A percentile compares a stretch with the other conserved stretches of the same genome.
Conservation (phyloP, 2,888 invertebrate species). For the Apoderus coryli region DNA sequence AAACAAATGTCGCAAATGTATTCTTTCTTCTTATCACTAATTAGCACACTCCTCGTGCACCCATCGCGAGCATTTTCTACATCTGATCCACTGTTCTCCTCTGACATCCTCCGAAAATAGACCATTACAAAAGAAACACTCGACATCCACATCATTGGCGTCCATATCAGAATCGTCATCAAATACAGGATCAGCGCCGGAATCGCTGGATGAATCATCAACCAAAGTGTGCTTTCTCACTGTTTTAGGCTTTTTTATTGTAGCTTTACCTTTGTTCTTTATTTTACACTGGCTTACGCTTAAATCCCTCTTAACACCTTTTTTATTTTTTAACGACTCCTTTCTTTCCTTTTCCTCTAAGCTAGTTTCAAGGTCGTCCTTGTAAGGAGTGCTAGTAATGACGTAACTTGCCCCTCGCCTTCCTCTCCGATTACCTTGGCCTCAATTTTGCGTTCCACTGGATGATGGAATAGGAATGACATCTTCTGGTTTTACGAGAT, state of each 20-base stretch:
- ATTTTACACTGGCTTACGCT: background rate
- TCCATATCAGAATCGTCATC: too few relatives aligned
- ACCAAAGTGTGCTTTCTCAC: too few relatives aligned
- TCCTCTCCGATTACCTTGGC: background rate
- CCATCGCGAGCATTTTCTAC: constrained; percentile 1
- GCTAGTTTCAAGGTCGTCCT: constrained; percentile 1
- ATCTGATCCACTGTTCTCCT: too few relatives aligned
- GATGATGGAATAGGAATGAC: constrained; percentile 6
- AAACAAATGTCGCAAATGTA: too few relatives aligned
- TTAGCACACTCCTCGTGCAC: background rate
- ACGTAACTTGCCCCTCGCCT: constrained; percentile 3
- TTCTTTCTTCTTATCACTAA: too few relatives aligned
- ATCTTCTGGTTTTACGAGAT: constrained; percentile 4
- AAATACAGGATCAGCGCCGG: constrained; percentile 5
- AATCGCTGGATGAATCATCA: constrained; percentile 19
- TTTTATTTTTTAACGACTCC: constrained; percentile 1
- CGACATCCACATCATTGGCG: too few relatives aligned
- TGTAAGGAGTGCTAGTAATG: constrained; percentile 7
- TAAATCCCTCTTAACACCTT: too few relatives aligned
- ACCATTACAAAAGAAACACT: too few relatives aligned
- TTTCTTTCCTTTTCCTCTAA: constrained; percentile 7
- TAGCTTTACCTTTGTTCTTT: too few relatives aligned
- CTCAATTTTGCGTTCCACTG: constrained; percentile 1
- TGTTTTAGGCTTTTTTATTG: constrained; percentile 3
- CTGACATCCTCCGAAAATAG: too few relatives aligned